These are phyloP conservation scores for Noturus placidus DNA, from an alignment of 2,113 vertebrate genomes.

Conservation along the genomic window DNA sequence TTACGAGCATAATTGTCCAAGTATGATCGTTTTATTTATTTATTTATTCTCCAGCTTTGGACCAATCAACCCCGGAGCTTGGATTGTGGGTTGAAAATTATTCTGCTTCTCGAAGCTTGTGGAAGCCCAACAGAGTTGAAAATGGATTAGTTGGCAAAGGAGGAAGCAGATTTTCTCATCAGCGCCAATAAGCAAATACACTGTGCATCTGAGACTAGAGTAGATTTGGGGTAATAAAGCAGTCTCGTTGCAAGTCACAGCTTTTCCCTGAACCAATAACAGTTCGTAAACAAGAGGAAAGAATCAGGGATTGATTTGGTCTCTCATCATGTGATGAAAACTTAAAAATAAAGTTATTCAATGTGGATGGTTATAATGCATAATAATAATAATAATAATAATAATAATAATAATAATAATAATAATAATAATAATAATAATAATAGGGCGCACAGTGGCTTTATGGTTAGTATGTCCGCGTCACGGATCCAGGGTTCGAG, in stretches of 20 bases:
- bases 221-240: slow-evolving; percentile 39
- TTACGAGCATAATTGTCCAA: not conserved
- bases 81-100: not conserved
- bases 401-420: too few species aligned
- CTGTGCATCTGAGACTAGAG: slow-evolving; percentile 20
- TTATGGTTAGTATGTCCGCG: too few species aligned
- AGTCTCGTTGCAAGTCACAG: not conserved
- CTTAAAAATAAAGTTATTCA: not conserved
- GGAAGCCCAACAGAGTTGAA: slow-evolving; percentile 5
- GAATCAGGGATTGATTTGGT: not conserved
- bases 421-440: too few species aligned
- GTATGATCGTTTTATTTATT: not conserved
- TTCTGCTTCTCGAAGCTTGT: not conserved
- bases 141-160: slow-evolving; percentile 49
- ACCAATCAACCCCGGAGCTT: not conserved
- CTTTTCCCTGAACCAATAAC: not conserved
- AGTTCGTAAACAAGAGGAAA: not conserved
- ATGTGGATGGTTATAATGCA: not conserved
- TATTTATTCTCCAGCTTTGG: not conserved
- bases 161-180: slow-evolving; percentile 40
- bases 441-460: too few species aligned
- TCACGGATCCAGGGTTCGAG: too few species aligned
- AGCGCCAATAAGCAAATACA: slow-evolving; percentile 30
- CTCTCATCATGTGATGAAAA: not conserved
- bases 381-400: too few species aligned